Conservation (phyloP, 2,888 invertebrate species). For the Metopia argyrocephala region DNA sequence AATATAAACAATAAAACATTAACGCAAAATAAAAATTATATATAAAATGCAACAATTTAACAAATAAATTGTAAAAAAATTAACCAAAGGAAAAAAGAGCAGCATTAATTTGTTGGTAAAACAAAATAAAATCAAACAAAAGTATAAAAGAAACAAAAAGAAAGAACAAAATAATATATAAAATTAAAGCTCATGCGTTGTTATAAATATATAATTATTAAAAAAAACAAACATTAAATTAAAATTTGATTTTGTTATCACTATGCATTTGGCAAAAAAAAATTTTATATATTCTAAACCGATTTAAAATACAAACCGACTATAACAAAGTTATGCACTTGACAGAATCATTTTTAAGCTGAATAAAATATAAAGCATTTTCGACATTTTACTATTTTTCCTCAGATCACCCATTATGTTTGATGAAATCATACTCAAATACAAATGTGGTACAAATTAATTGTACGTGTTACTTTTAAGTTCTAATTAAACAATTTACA, state of each 20-base stretch:
- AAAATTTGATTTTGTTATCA: slow-evolving; percentile 63
- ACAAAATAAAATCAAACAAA: neutral
- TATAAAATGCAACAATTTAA: slow-evolving; percentile 24
- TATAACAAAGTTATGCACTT: neutral
- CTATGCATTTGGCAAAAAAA: slow-evolving; percentile 54
- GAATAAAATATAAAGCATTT: too few species aligned
- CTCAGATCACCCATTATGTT: too few species aligned
- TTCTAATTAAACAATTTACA: too few species aligned
- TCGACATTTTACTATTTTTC: too few species aligned
- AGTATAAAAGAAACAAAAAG: slow-evolving; percentile 53
- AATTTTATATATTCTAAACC: neutral
- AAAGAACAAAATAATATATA: slow-evolving; percentile 64
- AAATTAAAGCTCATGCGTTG: slow-evolving; percentile 68
- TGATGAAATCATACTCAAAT: too few species aligned
- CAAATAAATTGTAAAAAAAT: slow-evolving; percentile 32
- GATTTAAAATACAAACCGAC: slow-evolving; percentile 34
- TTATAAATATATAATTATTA: slow-evolving; percentile 33
- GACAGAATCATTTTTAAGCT: neutral
- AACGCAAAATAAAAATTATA: neutral
- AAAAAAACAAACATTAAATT: slow-evolving; percentile 8
- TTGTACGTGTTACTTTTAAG: too few species aligned
- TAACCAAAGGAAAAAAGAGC: slow-evolving; percentile 64
- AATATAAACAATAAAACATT: slow-evolving; percentile 68
- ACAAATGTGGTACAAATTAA: too few species aligned
- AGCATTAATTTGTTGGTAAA: slow-evolving; percentile 51